Evolutionary conservation across 1,140 invertebrate genomes (phyloP).

Genomic region (Cyrtorhinus lividipennis): DNA sequence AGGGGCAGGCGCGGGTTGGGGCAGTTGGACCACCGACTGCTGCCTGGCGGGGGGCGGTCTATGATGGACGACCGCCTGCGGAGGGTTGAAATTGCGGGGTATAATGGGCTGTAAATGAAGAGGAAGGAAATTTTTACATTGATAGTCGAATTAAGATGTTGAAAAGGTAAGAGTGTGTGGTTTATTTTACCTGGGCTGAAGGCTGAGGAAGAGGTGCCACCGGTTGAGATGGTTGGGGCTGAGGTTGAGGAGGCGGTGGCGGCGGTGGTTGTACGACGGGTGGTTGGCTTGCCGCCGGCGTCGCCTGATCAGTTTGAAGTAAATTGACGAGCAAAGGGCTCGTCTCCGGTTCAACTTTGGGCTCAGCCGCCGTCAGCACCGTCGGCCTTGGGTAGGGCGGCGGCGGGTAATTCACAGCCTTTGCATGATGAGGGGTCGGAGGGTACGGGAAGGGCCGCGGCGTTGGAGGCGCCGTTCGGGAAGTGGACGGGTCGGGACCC

Average conservation of each 20-base stretch:
- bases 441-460: conserved; percentile 29
- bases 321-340: conserved; percentile 84
- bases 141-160: no score
- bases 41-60: no score
- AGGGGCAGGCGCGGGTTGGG: background rate
- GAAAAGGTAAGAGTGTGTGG: no score
- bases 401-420: conserved; percentile 31
- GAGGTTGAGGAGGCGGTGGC: conserved; percentile 35
- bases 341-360: conserved; percentile 47
- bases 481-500: background rate
- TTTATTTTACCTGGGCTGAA: background rate
- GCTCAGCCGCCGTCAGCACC: conserved; percentile 4
- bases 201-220: background rate
- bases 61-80: conserved; percentile 12
- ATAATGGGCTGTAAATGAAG: no score
- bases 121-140: no score
- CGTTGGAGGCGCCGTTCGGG: conserved; percentile 33
- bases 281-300: conserved; percentile 29
- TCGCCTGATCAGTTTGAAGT: conserved; percentile 64
- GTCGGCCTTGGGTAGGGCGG: conserved; percentile 32
- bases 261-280: conserved; percentile 29
- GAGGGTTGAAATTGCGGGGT: no score
- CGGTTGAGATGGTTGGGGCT: conserved; percentile 9
- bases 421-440: conserved; percentile 24
- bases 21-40: no score